Evolutionary conservation across 2,888 invertebrate genomes (phyloP), one percentile per base, ranked within the genome.

Genomic region (Sarcophaga subvicina): DNA sequence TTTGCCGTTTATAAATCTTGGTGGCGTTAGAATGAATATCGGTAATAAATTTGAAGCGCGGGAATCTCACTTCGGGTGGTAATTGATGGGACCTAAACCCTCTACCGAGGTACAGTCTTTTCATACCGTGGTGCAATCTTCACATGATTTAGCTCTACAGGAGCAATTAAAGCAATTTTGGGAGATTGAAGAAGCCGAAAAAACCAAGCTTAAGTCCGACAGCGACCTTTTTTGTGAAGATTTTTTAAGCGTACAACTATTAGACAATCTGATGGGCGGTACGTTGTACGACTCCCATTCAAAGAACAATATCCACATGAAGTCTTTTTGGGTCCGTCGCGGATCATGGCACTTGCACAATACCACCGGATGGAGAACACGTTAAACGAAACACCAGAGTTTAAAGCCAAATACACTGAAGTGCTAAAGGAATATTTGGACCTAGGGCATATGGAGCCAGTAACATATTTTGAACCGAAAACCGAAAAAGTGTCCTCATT

Each of bases 311-410:
- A 27, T 27, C 27, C 27, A 27, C 4, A 27, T 4, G 27, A n/a
- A n/a, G 20, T 73, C 12, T 62, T 62, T 62, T 45, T 73, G 45
- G 62, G 62, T 37, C 62, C 73, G 2, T 73, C 73, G 5, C 12
- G 73, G 4, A 73, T 20, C 14, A 17, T 17, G 10, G 62, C 73
- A 8, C 62, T 62, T 8, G 73, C 62, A 4, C 73, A 73, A 60
- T 73, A 62, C 27, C 6, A 37, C 2, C 37, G 37, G 37, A 37
- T 37, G 37, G 37, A 37, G 37, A 37, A 37, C 37, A 37, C 37
- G 8, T 37, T 37, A 37, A 6, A 37, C 1, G 8, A 37, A 37
- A 1, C 6, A 3, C 3, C 6, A 37, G 37, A 37, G 6, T 8
- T 37, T 37, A 6, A 37, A 37, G 37, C 1, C 6, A 37, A 37